Evolutionary conservation across 2,113 vertebrate species (phyloP).

Genomic region (Tachuris rubrigastra): DNA sequence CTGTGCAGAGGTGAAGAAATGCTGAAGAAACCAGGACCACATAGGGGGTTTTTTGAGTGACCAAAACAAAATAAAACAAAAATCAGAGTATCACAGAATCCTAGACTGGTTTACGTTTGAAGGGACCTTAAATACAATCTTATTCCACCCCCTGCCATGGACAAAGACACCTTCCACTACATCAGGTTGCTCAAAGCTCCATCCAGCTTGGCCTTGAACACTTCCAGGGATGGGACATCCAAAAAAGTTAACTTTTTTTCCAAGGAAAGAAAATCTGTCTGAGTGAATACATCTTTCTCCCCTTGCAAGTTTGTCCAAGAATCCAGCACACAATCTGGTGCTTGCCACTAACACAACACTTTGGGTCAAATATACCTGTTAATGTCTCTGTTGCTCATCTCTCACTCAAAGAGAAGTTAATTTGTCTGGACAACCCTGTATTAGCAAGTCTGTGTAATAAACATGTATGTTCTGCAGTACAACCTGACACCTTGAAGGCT

Average conservation of each 20-base stretch:
- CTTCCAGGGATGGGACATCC: not conserved
- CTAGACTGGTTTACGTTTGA: not conserved
- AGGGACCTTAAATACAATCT: not conserved
- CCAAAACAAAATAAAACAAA: not conserved
- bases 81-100: not conserved
- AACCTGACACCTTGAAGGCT: not conserved
- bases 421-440: accelerated
- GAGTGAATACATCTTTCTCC: not conserved
- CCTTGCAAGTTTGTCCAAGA: not conserved
- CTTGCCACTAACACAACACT: not conserved
- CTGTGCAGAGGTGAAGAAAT: not conserved
- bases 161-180: not conserved
- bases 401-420: not conserved
- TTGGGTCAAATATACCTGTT: not conserved
- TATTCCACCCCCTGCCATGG: accelerated
- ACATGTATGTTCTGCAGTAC: not conserved
- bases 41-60: accelerated
- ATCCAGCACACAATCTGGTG: not conserved
- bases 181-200: not conserved
- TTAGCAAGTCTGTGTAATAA: not conserved
- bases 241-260: not conserved
- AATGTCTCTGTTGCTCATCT: not conserved
- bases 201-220: not conserved
- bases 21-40: accelerated
- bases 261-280: not conserved